Conservation (phyloP, 2,797 vertebrate species). For the Pantherophis vulpinus region DNA sequence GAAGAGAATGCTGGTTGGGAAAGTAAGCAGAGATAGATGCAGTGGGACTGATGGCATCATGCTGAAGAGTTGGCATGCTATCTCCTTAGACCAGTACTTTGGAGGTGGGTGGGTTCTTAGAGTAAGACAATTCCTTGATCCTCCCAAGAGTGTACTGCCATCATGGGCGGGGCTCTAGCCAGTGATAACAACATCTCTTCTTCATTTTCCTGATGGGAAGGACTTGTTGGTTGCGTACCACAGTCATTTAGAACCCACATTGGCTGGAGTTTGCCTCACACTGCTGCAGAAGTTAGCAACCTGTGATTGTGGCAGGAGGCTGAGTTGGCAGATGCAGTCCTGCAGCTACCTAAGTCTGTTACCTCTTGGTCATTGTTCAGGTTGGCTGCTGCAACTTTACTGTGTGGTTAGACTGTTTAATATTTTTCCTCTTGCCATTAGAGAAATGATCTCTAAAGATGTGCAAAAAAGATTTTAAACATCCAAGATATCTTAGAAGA, state of each 20-base stretch:
- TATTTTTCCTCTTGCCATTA: background rate
- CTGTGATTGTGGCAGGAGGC: background rate
- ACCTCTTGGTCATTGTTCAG: background rate
- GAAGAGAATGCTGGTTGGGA: background rate
- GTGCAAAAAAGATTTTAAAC: background rate
- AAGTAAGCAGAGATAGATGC: background rate
- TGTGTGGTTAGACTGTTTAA: background rate
- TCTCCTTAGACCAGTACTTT: background rate
- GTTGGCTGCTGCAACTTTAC: background rate
- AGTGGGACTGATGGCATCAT: background rate
- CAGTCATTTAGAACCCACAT: background rate
- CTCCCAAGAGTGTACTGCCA: background rate
- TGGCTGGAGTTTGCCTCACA: background rate
- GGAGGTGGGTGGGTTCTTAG: background rate
- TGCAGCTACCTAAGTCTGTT: background rate
- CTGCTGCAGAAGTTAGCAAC: background rate
- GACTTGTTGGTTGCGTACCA: background rate
- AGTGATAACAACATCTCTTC: background rate
- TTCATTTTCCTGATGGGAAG: background rate
- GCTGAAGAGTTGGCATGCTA: background rate
- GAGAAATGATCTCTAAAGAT: background rate
- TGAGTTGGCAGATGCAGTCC: background rate
- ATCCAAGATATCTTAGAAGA: background rate
- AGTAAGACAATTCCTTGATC: background rate
- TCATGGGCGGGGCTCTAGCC: background rate